These are phyloP conservation scores for Stictonetta naevosa DNA, from an alignment of 2,113 vertebrate genomes.

Conservation along the genomic window DNA sequence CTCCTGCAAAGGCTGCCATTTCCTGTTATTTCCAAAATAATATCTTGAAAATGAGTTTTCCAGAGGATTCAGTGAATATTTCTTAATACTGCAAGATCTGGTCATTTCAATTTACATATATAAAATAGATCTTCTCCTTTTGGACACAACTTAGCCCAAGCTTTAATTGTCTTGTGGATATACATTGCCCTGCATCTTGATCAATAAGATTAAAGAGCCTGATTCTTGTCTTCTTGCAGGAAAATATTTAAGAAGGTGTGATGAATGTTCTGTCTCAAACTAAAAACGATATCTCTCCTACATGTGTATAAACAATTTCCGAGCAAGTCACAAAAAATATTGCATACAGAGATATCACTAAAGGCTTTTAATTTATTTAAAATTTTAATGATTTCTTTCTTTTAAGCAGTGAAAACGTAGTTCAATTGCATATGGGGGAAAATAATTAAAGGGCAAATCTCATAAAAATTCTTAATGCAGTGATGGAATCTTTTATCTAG, in stretches of 20 bases:
- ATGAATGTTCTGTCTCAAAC: conserved; percentile 6
- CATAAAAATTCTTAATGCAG: neutral
- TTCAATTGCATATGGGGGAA: neutral
- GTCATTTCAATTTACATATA: neutral
- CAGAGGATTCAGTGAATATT: neutral
- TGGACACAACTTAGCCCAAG: neutral
- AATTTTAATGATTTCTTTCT: neutral
- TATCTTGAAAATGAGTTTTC: neutral
- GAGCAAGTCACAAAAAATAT: conserved; percentile 10
- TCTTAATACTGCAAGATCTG: neutral
- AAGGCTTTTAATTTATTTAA: neutral
- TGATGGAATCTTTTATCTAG: neutral
- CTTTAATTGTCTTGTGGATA: neutral
- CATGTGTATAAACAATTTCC: conserved; percentile 24
- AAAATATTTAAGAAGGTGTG: neutral
- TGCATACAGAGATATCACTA: neutral
- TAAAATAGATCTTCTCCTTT: neutral
- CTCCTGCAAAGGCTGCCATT: neutral
- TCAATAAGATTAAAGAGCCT: neutral
- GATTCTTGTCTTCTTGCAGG: neutral
- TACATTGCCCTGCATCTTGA: neutral
- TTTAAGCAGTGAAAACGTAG: neutral
- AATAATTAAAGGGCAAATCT: neutral
- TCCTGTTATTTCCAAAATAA: neutral
- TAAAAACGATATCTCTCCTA: neutral